These are phyloP conservation scores for Hydroisotoma schaefferi DNA, from an alignment of 2,888 invertebrate species.

Conservation along the genomic window DNA sequence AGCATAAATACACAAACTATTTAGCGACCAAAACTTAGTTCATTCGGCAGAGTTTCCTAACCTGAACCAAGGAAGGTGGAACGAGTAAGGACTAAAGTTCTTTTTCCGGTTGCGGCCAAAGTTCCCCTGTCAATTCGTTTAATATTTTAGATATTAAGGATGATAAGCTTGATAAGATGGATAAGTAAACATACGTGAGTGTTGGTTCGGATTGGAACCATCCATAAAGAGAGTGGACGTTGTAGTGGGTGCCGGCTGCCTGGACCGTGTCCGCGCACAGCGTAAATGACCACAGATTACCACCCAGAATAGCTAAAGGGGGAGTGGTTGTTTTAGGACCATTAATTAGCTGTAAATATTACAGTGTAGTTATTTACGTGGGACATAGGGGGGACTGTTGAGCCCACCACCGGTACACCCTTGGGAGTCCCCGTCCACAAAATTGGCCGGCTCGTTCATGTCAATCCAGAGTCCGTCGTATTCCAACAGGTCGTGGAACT, in stretches of 20 bases:
- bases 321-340: too few species aligned
- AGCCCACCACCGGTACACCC: constrained; percentile 59
- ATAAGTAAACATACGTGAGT: constrained; percentile 23
- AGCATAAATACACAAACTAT: too few species aligned
- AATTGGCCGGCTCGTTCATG: constrained; percentile 69
- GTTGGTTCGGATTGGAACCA: constrained; percentile 49
- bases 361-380: constrained; percentile 53
- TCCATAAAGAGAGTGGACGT: constrained; percentile 75
- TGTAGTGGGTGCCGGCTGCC: constrained; percentile 65
- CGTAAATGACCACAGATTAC: constrained; percentile 61
- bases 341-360: not conserved
- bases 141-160: not conserved
- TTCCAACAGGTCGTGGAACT: constrained; percentile 61
- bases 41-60: too few species aligned
- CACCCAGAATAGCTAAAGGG: constrained; percentile 66
- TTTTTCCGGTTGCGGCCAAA: constrained; percentile 51
- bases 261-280: constrained; percentile 31
- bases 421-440: constrained; percentile 62
- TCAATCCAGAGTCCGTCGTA: constrained; percentile 84
- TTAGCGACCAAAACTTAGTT: too few species aligned
- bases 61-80: constrained; percentile 71
- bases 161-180: not conserved
- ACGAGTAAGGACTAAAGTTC: constrained; percentile 74
- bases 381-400: constrained; percentile 67
- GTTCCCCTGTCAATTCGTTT: constrained; percentile 6